phyloP scores from a whole-genome alignment of 1,140 invertebrate species.

The Trinorchestia longiramus region DNA sequence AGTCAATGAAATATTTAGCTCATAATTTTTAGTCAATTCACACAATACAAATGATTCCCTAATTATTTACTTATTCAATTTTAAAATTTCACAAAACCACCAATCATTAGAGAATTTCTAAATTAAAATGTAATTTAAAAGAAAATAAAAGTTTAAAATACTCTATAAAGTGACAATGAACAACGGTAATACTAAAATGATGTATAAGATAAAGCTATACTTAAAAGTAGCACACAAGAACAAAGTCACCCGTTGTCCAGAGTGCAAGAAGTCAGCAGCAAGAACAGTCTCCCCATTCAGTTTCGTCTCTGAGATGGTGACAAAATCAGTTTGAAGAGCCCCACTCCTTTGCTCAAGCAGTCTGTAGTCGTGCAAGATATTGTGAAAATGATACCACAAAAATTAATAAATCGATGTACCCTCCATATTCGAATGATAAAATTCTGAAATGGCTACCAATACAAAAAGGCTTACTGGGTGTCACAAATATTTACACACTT shows the following conservation, averaged over 20 bases:
- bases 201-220: no score
- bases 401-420: background rate
- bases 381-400: background rate
- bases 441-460: background rate
- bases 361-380: background rate
- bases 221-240: background rate
- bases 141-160: background rate
- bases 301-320: background rate
- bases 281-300: slow-evolving; percentile 15
- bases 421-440: background rate
- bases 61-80: background rate
- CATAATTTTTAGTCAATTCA: background rate
- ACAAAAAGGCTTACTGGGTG: background rate
- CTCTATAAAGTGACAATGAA: background rate
- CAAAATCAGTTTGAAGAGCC: background rate
- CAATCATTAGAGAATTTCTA: background rate
- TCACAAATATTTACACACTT: background rate
- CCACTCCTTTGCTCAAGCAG: slow-evolving; percentile 3
- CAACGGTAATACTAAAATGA: no score
- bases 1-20: background rate
- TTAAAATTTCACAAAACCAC: background rate
- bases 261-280: slow-evolving; percentile 27
- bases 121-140: background rate
- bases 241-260: background rate
- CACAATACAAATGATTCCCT: background rate